Base-by-base conservation (phyloP, 2,797 vertebrate genomes). In the Rhadinocentrus ornatus region DNA sequence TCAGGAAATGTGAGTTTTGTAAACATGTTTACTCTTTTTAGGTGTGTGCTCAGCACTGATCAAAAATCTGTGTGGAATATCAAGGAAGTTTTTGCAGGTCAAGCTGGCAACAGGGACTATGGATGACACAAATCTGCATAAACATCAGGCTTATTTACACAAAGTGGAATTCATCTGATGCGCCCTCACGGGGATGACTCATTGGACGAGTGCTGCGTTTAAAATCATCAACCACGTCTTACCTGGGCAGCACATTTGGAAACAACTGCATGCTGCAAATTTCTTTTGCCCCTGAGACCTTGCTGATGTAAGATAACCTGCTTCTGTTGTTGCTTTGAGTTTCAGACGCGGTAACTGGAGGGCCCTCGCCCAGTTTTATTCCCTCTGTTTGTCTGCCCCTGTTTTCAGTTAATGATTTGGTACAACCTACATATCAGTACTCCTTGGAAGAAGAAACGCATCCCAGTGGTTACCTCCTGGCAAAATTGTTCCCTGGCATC, bases 141-240 rank as follows among this genome's bases (percentile, higher is more conserved):
- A 90, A 90, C 83, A 86, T 81, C 75, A 24, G 77, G 75, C 79
- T 84, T 90, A 80, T 89, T 87, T 85, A 81, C 54, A 69, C 54
- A 78, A 78, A 75, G 54, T 37, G 50, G 76, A 16, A 56, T 24
- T n/a, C 65, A n/a, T 80, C 52, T 62, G 6, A 77, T 71, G 44
- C 66, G 52, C 59, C 53, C 13, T 53, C 15, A 16, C 50, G 61
- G 57, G 37, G 62, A 44, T 77, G 69, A 82, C 13, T 54, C 22
- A 54, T 20, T 60, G 27, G 20, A 62, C 2, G 13, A 39, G 37
- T 10, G 15, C 24, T 24, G 50, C 6, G 11, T 20, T 37, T 41
- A 12, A 22, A 34, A 26, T 62, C 27, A 32, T 31, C 44, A 31
- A 13, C 54, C 24, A 3, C 24, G 16, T 15, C 52, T 32, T 59